Evolutionary conservation across 1,140 invertebrate genomes (phyloP).

Genomic region (Leptinotarsa defecta): DNA sequence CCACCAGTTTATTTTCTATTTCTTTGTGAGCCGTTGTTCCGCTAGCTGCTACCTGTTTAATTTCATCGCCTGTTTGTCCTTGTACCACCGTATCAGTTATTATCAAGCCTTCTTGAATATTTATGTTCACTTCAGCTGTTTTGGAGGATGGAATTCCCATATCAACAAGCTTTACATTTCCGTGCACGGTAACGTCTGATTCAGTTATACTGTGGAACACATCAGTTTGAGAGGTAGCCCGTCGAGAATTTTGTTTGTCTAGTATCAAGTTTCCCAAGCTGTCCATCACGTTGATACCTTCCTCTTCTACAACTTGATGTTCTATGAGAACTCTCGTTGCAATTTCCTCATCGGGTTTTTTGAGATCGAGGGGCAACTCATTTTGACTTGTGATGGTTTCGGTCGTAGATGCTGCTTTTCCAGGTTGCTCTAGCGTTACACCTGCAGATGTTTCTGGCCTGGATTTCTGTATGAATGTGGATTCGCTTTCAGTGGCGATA

Average conservation of each 20-base stretch:
- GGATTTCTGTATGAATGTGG: slow-evolving; percentile 20
- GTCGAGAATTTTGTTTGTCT: slow-evolving; percentile 39
- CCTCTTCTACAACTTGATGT: slow-evolving; percentile 41
- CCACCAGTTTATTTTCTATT: slow-evolving; percentile 50
- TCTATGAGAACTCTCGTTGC: slow-evolving; percentile 46
- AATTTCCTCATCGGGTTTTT: slow-evolving; percentile 30
- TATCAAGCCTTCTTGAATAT: slow-evolving; percentile 57
- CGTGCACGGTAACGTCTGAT: slow-evolving; percentile 57
- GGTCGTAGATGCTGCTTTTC: slow-evolving; percentile 33
- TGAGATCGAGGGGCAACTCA: slow-evolving; percentile 27
- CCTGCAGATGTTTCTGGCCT: slow-evolving; percentile 26
- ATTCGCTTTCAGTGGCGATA: slow-evolving; percentile 33
- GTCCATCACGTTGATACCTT: slow-evolving; percentile 42
- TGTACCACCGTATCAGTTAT: slow-evolving; percentile 58
- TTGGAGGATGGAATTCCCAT: slow-evolving; percentile 50
- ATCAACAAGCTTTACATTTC: slow-evolving; percentile 43
- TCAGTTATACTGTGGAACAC: slow-evolving; percentile 56
- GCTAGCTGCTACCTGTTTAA: slow-evolving; percentile 54
- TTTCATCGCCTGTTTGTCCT: slow-evolving; percentile 58
- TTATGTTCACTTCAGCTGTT: slow-evolving; percentile 56
- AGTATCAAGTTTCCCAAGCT: slow-evolving; percentile 23
- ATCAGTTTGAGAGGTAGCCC: slow-evolving; percentile 33
- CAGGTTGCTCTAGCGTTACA: slow-evolving; percentile 36
- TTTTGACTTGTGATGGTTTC: slow-evolving; percentile 34
- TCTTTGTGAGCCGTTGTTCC: slow-evolving; percentile 54